phyloP scores from a whole-genome alignment of 2,797 vertebrate genomes.

The Kryptolebias ocellatus region DNA sequence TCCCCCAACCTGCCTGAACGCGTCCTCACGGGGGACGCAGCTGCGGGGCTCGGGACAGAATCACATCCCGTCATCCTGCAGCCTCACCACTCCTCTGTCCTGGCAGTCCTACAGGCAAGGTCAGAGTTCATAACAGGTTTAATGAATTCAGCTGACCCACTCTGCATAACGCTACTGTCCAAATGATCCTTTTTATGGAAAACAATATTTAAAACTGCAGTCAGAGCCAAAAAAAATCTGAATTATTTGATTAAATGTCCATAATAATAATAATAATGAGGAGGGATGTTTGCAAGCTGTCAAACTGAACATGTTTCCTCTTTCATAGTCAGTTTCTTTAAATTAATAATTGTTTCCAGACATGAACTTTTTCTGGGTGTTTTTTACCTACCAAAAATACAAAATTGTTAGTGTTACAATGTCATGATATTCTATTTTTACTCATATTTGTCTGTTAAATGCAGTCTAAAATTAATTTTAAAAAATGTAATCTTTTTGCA shows the following conservation, averaged over 20 bases:
- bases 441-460: too few relatives aligned
- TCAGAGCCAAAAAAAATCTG: neutral
- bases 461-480: too few relatives aligned
- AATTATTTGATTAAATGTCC: too few relatives aligned
- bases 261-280: too few relatives aligned
- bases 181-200: neutral
- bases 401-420: too few relatives aligned
- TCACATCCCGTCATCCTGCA: conserved; percentile 41
- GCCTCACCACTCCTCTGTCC: conserved; percentile 38
- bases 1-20: conserved; percentile 63
- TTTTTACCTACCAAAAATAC: too few relatives aligned
- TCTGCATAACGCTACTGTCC: neutral
- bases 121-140: conserved; percentile 20
- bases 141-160: neutral
- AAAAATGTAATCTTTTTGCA: neutral
- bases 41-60: conserved; percentile 50
- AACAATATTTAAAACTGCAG: neutral
- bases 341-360: too few relatives aligned
- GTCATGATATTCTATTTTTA: too few relatives aligned
- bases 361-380: too few relatives aligned
- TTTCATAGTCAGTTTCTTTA: too few relatives aligned
- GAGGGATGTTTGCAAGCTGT: too few relatives aligned
- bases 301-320: too few relatives aligned
- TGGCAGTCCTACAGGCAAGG: conserved; percentile 57
- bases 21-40: conserved; percentile 58